Conservation (phyloP, 2,888 invertebrate species). For the Philereme vetulata region DNA sequence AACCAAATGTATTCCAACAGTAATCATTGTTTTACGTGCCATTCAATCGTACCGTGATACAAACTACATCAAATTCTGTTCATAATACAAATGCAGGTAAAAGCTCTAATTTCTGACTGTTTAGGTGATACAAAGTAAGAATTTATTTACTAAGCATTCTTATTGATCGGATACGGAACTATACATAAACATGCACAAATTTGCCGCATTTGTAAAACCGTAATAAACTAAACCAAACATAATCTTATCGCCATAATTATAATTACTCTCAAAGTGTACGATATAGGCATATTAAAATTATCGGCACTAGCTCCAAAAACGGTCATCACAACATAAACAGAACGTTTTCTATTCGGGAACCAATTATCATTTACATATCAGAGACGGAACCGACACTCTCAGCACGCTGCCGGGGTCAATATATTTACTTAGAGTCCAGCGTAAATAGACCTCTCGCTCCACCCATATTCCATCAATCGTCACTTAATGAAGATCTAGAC, state of each 20-base stretch:
- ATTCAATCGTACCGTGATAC: not conserved
- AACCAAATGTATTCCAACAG: not conserved
- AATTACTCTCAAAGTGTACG: conserved; percentile 60
- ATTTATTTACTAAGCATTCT: conserved; percentile 7
- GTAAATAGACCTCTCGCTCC: conserved; percentile 53
- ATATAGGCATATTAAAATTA: conserved; percentile 67
- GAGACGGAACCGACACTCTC: conserved; percentile 77
- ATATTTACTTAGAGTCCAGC: conserved; percentile 72
- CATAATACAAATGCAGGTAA: not conserved
- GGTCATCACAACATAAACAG: conserved; percentile 71
- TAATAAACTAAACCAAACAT: conserved; percentile 52
- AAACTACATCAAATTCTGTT: not conserved
- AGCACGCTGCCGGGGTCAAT: conserved; percentile 79
- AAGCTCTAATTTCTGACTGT: not conserved
- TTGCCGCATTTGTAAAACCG: conserved; percentile 31
- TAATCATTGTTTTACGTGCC: not conserved
- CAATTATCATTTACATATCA: conserved; percentile 83
- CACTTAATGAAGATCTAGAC: conserved; percentile 40
- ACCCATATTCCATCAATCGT: conserved; percentile 44
- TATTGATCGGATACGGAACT: conserved; percentile 12
- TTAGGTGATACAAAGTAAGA: not conserved
- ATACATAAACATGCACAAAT: conserved; percentile 23
- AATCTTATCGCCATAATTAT: conserved; percentile 60
- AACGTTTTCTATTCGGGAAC: conserved; percentile 79
- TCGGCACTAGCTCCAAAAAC: conserved; percentile 66